Evolutionary conservation across 2,113 vertebrate genomes (phyloP).

Genomic region (Brachionichthys hirsutus): DNA sequence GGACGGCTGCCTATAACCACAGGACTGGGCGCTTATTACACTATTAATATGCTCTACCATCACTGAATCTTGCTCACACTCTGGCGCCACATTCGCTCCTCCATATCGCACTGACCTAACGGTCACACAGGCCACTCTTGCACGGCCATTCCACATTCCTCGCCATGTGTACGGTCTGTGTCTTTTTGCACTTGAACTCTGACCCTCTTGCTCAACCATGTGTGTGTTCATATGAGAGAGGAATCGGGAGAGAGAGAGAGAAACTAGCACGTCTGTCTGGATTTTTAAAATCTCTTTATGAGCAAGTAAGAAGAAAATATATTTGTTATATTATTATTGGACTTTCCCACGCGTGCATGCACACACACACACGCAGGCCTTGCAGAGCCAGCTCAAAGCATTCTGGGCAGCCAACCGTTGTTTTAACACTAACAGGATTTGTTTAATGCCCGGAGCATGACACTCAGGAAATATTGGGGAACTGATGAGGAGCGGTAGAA

Average conservation of each 20-base stretch:
- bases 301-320: slow-evolving; percentile 1
- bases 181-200: slow-evolving; percentile 39
- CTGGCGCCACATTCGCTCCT: slow-evolving; percentile 53
- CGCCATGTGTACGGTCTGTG: slow-evolving; percentile 5
- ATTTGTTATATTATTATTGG: slow-evolving; percentile 5
- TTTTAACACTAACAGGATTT: slow-evolving; percentile 69
- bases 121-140: slow-evolving; percentile 28
- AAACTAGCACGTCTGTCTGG: neutral
- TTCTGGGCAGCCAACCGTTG: slow-evolving; percentile 42
- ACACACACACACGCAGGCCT: slow-evolving; percentile 4
- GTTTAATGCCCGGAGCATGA: slow-evolving; percentile 70
- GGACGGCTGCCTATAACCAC: slow-evolving; percentile 6
- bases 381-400: slow-evolving; percentile 35
- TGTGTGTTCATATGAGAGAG: neutral
- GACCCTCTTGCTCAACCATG: neutral
- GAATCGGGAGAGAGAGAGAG: neutral
- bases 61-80: slow-evolving; percentile 44
- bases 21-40: slow-evolving; percentile 5
- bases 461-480: slow-evolving; percentile 60
- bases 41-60: slow-evolving; percentile 44
- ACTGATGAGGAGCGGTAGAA: slow-evolving; percentile 16
- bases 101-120: slow-evolving; percentile 46
- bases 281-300: slow-evolving; percentile 2
- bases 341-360: neutral
- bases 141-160: slow-evolving; percentile 57